These are phyloP conservation scores for Heterodera carotae DNA, from an alignment of 1,140 invertebrate genomes.

Conservation along the genomic window DNA sequence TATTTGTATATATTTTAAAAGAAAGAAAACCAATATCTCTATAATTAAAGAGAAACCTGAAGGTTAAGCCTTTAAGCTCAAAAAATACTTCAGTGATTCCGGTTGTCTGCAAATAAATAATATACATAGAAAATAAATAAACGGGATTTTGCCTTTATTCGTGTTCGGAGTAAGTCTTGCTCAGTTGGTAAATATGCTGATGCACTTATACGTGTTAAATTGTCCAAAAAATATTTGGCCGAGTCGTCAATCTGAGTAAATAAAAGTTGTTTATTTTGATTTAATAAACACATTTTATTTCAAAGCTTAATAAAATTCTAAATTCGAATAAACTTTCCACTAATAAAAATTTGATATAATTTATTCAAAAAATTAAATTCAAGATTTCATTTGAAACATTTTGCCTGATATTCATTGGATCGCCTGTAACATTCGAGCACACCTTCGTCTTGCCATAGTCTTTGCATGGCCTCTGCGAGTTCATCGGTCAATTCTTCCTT, in stretches of 20 bases:
- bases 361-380: no score
- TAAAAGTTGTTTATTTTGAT: no score
- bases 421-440: conserved; percentile 71
- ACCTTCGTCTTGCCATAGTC: conserved; percentile 70
- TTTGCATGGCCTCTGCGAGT: conserved; percentile 62
- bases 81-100: conserved; percentile 65
- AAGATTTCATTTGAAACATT: not conserved
- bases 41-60: no score
- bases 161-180: conserved; percentile 62
- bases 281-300: no score
- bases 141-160: conserved; percentile 45
- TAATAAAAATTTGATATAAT: no score
- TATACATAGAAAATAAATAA: not conserved
- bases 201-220: conserved; percentile 56
- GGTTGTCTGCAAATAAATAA: conserved; percentile 51
- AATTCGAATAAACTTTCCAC: no score
- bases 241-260: conserved; percentile 73
- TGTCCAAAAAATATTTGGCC: conserved; percentile 73
- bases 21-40: no score
- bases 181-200: conserved; percentile 61
- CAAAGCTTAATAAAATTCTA: no score
- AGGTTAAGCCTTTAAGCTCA: conserved; percentile 64
- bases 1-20: no score
- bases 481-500: conserved; percentile 63
- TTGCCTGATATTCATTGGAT: conserved; percentile 66